Percentiles rank a stretch among this genome's conserved stretches.
Conservation (phyloP, 2,797 vertebrate species). For the Phrynocephalus forsythii region DNA sequence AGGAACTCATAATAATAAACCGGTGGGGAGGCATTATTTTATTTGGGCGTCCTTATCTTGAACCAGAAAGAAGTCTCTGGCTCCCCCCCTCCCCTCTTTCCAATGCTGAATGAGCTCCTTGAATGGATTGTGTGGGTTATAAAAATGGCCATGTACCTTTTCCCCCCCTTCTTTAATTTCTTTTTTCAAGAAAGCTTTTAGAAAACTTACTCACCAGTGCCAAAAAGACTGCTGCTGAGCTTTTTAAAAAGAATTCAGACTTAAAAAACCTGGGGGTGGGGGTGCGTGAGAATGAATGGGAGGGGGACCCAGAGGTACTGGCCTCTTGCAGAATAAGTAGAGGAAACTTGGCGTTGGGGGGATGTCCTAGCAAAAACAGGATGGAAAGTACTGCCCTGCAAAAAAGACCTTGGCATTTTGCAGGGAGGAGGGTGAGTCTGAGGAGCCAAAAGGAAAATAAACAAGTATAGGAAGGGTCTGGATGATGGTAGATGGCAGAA, state of each 20-base stretch:
- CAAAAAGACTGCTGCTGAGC: not conserved
- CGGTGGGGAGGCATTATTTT: not conserved
- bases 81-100: not conserved
- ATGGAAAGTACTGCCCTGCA: not conserved
- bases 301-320: constrained; percentile 19
- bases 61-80: not conserved
- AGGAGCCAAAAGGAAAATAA: not conserved
- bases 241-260: not conserved
- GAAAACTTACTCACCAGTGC: not conserved
- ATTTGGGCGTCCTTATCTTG: not conserved
- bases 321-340: constrained; percentile 35
- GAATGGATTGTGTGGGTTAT: not conserved
- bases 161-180: not conserved
- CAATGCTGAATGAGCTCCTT: not conserved
- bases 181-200: not conserved
- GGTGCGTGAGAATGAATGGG: constrained; percentile 39
- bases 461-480: rapidly evolving
- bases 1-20: not conserved
- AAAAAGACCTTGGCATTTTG: rapidly evolving
- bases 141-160: not conserved
- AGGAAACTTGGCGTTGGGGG: not conserved
- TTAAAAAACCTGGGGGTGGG: constrained; percentile 13
- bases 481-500: rapidly evolving
- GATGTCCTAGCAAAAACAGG: not conserved
- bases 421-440: rapidly evolving